These are phyloP conservation scores for Melanotaenia parkinsoni DNA, from an alignment of 2,797 vertebrate species.

Conservation along the genomic window DNA sequence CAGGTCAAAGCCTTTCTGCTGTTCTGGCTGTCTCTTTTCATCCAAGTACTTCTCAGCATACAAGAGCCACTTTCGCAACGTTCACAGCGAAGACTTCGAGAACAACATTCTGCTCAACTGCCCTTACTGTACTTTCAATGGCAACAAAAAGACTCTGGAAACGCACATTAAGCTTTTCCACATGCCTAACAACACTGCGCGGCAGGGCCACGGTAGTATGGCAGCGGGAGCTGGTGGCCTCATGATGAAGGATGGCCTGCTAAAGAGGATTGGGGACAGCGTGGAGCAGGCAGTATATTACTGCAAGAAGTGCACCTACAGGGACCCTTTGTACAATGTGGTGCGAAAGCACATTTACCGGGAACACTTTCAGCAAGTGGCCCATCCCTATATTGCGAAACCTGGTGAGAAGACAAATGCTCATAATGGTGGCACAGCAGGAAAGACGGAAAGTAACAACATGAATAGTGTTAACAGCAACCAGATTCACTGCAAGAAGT, in stretches of 20 bases:
- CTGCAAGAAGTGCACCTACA: slow-evolving; percentile 99
- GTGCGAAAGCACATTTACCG: slow-evolving; percentile 99
- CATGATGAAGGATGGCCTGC: slow-evolving; percentile 90
- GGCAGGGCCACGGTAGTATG: slow-evolving; percentile 74
- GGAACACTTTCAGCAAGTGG: slow-evolving; percentile 99
- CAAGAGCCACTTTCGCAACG: slow-evolving; percentile 99
- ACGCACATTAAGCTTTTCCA: slow-evolving; percentile 99
- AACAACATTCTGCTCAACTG: slow-evolving; percentile 98
- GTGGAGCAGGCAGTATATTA: slow-evolving; percentile 99
- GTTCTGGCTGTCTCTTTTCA: slow-evolving; percentile 96
- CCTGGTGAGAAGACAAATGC: slow-evolving; percentile 88
- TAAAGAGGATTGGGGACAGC: slow-evolving; percentile 90
- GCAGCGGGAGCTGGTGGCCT: slow-evolving; percentile 81
- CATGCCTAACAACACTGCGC: slow-evolving; percentile 89
- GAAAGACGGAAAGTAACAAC: slow-evolving; percentile 75
- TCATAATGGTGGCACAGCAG: slow-evolving; percentile 59
- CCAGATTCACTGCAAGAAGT: slow-evolving; percentile 96
- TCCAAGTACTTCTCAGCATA: slow-evolving; percentile 99
- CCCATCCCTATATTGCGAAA: slow-evolving; percentile 94
- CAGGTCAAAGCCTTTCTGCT: slow-evolving; percentile 98
- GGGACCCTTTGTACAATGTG: slow-evolving; percentile 97
- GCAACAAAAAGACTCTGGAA: slow-evolving; percentile 99
- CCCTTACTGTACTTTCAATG: slow-evolving; percentile 99
- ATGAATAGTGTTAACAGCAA: slow-evolving; percentile 85
- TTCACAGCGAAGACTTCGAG: slow-evolving; percentile 99